Conservation (phyloP, 2,113 vertebrate genomes). For the Falco punctatus region DNA sequence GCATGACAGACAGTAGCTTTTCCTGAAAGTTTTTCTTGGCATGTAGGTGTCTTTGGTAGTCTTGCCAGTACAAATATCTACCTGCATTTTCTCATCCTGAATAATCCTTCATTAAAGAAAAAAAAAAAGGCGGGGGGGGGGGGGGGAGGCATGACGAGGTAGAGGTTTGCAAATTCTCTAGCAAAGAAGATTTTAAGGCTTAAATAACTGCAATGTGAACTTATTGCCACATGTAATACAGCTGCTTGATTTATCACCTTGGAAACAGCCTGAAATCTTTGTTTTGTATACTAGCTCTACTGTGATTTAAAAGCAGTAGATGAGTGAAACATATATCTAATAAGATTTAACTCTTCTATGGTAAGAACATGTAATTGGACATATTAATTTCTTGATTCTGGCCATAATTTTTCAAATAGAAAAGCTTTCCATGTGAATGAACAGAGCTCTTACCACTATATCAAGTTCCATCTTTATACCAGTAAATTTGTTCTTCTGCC, state of each 20-base stretch:
- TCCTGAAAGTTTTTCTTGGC: not conserved
- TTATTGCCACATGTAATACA: conserved; percentile 3
- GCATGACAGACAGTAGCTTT: not conserved
- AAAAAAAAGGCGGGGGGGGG: not conserved
- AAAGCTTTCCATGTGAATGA: not conserved
- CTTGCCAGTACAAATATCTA: not conserved
- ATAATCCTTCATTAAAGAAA: not conserved
- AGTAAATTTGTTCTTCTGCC: not conserved
- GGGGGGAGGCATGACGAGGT: not conserved
- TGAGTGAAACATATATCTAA: not conserved
- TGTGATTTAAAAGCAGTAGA: not conserved
- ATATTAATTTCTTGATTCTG: not conserved
- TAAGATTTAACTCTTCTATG: not conserved
- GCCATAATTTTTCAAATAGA: not conserved
- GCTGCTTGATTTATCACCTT: conserved; percentile 52
- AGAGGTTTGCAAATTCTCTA: not conserved
- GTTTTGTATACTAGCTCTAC: not conserved
- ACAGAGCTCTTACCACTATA: not conserved
- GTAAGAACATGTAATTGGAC: not conserved
- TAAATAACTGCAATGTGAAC: conserved; percentile 28
- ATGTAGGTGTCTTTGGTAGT: not conserved
- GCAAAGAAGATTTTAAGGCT: conserved; percentile 8
- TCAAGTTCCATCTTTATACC: not conserved
- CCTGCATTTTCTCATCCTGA: not conserved
- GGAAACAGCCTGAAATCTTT: conserved; percentile 29